phyloP scores from a whole-genome alignment of 2,888 invertebrate species.

The Chloromyia formosa region DNA sequence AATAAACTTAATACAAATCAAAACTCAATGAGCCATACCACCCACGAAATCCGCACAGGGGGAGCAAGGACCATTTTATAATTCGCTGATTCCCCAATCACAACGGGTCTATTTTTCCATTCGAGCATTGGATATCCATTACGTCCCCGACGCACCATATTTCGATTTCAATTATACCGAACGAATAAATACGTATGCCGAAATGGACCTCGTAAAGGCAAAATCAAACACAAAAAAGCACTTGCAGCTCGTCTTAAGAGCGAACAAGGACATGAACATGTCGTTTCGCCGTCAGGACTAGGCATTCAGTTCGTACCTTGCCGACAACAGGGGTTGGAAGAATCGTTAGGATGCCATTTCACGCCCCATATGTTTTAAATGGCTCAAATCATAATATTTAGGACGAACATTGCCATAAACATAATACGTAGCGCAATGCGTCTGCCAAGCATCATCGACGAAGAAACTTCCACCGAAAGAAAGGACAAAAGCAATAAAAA shows the following conservation, averaged over 20 bases:
- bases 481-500: constrained; percentile 5
- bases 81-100: too few species aligned
- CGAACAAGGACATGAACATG: not conserved
- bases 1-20: too few species aligned
- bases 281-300: not conserved
- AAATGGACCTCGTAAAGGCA: not conserved
- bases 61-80: too few species aligned
- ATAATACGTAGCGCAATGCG: not conserved
- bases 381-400: constrained; percentile 42
- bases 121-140: too few species aligned
- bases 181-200: not conserved
- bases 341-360: constrained; percentile 39
- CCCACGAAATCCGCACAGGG: too few species aligned
- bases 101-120: too few species aligned
- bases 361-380: constrained; percentile 43
- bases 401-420: constrained; percentile 25
- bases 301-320: not conserved
- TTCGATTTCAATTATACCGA: constrained; percentile 28
- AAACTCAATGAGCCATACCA: too few species aligned
- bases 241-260: constrained; percentile 25
- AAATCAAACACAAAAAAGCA: not conserved
- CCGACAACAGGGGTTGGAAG: not conserved
- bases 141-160: not conserved
- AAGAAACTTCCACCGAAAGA: not conserved
- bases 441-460: too few species aligned